Evolutionary conservation across 1,140 invertebrate genomes (phyloP).

Genomic region (Parasteatoda tepidariorum): DNA sequence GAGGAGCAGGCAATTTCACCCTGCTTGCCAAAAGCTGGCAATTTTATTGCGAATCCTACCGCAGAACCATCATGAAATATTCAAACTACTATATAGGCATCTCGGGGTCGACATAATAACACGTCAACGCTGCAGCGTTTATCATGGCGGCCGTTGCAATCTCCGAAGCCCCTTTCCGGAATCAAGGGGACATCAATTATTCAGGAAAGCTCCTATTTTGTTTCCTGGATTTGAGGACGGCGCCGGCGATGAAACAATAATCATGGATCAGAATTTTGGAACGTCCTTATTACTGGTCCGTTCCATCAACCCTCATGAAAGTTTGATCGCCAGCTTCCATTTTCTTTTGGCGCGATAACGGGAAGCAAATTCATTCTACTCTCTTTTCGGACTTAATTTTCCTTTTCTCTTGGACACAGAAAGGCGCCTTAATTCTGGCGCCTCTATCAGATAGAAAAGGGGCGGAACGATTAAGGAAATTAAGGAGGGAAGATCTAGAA

Average conservation of each 20-base stretch:
- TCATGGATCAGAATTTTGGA: constrained; percentile 60
- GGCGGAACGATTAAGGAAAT: constrained; percentile 48
- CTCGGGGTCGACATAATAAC: constrained; percentile 60
- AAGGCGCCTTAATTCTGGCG: constrained; percentile 16
- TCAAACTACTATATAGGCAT: constrained; percentile 60
- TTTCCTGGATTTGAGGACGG: constrained; percentile 56
- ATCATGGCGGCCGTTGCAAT: constrained; percentile 59
- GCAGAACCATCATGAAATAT: constrained; percentile 58
- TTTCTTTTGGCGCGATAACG: constrained; percentile 42
- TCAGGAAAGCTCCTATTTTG: constrained; percentile 53
- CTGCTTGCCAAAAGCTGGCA: constrained; percentile 54
- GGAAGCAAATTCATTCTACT: constrained; percentile 8
- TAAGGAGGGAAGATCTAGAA: constrained; percentile 16
- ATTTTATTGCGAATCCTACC: constrained; percentile 59
- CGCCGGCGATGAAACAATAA: constrained; percentile 58
- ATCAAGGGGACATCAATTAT: constrained; percentile 60
- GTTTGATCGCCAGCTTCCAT: constrained; percentile 57
- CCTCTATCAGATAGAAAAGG: neutral
- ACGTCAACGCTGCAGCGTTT: constrained; percentile 60
- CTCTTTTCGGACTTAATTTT: constrained; percentile 38
- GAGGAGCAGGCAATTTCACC: constrained; percentile 60
- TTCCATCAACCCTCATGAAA: constrained; percentile 59
- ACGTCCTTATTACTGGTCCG: constrained; percentile 58
- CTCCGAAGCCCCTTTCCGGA: constrained; percentile 53
- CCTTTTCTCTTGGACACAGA: neutral